phyloP scores from a whole-genome alignment of 2,797 vertebrate genomes.

The Rhynchotus rufescens region DNA sequence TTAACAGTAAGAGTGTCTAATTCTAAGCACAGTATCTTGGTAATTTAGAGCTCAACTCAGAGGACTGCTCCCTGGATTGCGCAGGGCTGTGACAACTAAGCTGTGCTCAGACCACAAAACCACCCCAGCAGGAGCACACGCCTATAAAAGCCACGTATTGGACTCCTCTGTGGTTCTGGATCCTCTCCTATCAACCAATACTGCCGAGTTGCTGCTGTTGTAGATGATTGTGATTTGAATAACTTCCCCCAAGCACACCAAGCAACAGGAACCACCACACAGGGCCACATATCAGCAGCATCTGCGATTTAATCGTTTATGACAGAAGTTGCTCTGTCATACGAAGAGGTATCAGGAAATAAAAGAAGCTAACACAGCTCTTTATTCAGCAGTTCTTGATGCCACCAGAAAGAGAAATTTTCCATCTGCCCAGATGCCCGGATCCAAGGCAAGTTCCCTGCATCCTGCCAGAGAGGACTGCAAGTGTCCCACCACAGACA shows the following conservation, averaged over 20 bases:
- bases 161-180: not conserved
- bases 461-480: not conserved
- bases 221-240: not conserved
- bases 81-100: not conserved
- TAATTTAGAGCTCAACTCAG: not conserved
- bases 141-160: not conserved
- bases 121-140: not conserved
- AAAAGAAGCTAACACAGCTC: not conserved
- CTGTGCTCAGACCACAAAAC: conserved; percentile 25
- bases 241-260: not conserved
- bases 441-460: not conserved
- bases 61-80: not conserved
- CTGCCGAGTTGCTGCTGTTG: not conserved
- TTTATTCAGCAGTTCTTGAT: not conserved
- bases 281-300: conserved; percentile 27
- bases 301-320: conserved; percentile 5
- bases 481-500: not conserved
- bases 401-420: not conserved
- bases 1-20: not conserved
- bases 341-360: not conserved
- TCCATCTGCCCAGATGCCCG: not conserved
- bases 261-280: not conserved
- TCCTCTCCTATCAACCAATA: not conserved
- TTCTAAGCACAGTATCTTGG: not conserved
- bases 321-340: not conserved